Evolutionary conservation across 2,888 invertebrate genomes (phyloP).

Genomic region (Pristionchus japonicus): DNA sequence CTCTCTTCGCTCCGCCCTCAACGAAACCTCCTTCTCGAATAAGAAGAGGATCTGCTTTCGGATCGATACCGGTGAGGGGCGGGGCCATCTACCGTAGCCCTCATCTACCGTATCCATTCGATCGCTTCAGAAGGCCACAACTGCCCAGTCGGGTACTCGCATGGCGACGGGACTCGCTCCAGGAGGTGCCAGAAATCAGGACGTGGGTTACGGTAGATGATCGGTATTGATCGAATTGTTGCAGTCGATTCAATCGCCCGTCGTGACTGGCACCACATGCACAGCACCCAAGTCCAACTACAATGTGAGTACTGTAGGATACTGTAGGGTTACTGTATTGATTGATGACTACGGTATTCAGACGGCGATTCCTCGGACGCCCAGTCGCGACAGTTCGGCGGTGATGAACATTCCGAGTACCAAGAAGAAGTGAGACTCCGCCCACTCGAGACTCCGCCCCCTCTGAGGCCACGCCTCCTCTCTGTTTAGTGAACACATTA

Average conservation of each 20-base stretch:
- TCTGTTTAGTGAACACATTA: background rate
- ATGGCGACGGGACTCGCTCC: background rate
- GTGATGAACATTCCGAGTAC: background rate
- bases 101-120: background rate
- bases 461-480: background rate
- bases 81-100: background rate
- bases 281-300: background rate
- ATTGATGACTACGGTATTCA: background rate
- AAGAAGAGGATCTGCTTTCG: background rate
- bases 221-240: background rate
- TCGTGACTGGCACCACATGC: background rate
- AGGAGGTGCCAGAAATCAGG: background rate
- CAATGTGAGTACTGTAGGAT: background rate
- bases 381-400: background rate
- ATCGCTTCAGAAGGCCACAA: background rate
- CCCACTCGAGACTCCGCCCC: conserved; percentile 1
- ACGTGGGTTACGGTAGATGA: background rate
- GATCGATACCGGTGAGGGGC: background rate
- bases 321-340: background rate
- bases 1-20: background rate
- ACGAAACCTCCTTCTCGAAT: background rate
- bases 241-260: background rate
- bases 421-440: no score
- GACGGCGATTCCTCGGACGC: conserved; percentile 29
- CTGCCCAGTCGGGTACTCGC: background rate